A percentile compares a stretch with the other conserved stretches of the same genome.
Conservation (phyloP, 2,888 invertebrate species). For the Parnassius glacialis region DNA sequence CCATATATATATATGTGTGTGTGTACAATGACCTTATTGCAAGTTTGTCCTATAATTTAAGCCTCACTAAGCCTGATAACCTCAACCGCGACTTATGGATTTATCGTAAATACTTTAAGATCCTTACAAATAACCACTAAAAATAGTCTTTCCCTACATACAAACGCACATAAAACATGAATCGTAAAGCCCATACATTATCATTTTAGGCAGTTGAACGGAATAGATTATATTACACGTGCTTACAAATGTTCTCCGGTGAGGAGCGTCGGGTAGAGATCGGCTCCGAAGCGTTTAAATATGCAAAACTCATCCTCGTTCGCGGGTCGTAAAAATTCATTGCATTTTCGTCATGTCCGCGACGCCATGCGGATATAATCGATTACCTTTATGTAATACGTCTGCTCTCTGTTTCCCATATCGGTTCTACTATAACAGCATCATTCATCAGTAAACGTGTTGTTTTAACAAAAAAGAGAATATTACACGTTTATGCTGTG, state of each 20-base stretch:
- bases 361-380: constrained; percentile 24
- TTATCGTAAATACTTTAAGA: no score
- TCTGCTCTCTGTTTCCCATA: constrained; percentile 9
- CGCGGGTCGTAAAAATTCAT: constrained; percentile 25
- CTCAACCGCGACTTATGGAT: no score
- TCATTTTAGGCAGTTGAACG: background rate
- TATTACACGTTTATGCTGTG: no score
- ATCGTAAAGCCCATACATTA: no score
- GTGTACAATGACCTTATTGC: no score
- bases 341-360: constrained; percentile 23
- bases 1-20: no score
- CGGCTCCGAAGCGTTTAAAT: constrained; percentile 15
- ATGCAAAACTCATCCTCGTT: constrained; percentile 27
- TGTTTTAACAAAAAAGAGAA: no score
- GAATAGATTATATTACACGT: constrained; percentile 1
- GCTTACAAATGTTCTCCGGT: constrained; percentile 2
- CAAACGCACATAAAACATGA: background rate
- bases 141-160: background rate
- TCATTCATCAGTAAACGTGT: no score
- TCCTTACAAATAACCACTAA: background rate
- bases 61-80: no score
- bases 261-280: constrained; percentile 3
- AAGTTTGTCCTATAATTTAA: no score
- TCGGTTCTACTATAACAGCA: background rate
- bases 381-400: constrained; percentile 26